Conservation (phyloP, 2,797 vertebrate species). For the Molossus molossus region DNA sequence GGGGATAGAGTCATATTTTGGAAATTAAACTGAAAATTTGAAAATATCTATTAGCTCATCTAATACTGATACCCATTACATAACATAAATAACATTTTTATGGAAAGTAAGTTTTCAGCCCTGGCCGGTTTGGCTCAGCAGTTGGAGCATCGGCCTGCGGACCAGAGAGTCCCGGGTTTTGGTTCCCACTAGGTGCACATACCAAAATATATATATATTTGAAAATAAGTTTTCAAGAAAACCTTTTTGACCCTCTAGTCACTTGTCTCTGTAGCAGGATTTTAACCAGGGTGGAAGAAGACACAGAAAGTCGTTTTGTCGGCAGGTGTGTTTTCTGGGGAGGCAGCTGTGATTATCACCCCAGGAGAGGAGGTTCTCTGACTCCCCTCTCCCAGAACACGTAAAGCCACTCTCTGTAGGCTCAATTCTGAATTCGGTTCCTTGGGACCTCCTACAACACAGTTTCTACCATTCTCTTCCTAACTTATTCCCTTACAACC, state of each 20-base stretch:
- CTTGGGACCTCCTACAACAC: fast-evolving
- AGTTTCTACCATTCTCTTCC: background rate
- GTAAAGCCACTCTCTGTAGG: background rate
- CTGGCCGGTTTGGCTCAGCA: too few species aligned
- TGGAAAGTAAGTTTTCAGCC: background rate
- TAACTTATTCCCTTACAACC: fast-evolving
- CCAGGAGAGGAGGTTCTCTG: background rate
- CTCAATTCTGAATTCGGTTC: background rate
- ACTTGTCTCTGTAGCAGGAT: background rate
- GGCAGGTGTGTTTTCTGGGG: background rate
- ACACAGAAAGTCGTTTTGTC: background rate
- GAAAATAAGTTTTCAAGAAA: background rate
- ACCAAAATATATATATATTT: too few species aligned
- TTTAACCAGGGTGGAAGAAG: background rate
- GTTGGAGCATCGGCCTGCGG: too few species aligned
- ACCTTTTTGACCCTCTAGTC: background rate
- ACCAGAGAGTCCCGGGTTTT: too few species aligned
- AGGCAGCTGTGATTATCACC: fast-evolving
- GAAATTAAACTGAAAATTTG: background rate
- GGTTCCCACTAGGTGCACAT: too few species aligned
- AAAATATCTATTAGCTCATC: background rate
- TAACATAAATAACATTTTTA: background rate
- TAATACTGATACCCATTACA: background rate
- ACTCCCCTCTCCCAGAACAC: background rate
- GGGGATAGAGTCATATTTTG: background rate